Base-by-base conservation (phyloP, 2,797 vertebrate species). In the Pygocentrus nattereri region DNA sequence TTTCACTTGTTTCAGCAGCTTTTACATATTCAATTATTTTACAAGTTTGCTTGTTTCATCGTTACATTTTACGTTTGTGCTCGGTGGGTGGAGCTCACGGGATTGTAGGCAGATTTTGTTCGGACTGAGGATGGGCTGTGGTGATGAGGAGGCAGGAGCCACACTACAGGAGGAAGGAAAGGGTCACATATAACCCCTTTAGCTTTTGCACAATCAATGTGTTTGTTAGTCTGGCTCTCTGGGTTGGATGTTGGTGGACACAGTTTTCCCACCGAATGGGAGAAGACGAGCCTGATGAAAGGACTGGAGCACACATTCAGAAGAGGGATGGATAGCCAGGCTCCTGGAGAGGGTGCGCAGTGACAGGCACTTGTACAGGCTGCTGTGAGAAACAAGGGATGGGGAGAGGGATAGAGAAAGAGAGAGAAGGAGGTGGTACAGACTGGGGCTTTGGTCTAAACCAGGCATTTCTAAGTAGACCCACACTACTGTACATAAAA, bases 1-100 rank as follows among this genome's bases (percentile, higher is more conserved):
- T 71, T 83, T 90, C 85, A 88, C 81, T 67, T 86, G 87, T 88
- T 91, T 90, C 88, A 93, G 93, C 92, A 94, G 93, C 92, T 90
- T 93, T 88, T 86, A 92, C 90, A 89, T 83, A 92, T 88, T 88
- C 90, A 84, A 92, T 86, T 89, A 90, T 88, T 83, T 86, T 85
- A 83, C 78, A 88, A 56, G 64, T 80, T 83, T 62, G 79, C 73
- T 86, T 31, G 50, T 70, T 71, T 31, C 13, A 7, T 71, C 54
- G 64, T 80, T 41, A 82, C 72, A 64, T 78, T 30, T 81, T 81
- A 79, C 65, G 41, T 65, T 74, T 85, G 81, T 75, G 65, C 82
- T 83, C 54, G 70, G 71, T 76, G 23, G 74, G 82, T 44, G 47
- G 65, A 76, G 64, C 44, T 85, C 18, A 30, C 67, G 56, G 41